phyloP scores from a whole-genome alignment of 2,113 vertebrate genomes.

The Mus pahari region DNA sequence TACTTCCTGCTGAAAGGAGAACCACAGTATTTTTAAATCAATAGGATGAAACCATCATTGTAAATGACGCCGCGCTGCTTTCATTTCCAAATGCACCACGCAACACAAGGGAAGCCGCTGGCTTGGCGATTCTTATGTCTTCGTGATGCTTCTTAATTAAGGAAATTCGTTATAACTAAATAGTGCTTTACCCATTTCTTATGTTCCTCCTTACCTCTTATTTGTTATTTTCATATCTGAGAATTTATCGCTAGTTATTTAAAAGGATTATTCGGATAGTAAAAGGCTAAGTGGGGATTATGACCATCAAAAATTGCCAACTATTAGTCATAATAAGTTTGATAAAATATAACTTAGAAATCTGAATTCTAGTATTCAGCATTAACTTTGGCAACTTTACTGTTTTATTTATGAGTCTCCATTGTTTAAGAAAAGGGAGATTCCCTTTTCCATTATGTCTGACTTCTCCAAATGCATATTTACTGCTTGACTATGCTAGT shows the following conservation, averaged over 20 bases:
- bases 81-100: constrained; percentile 49
- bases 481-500: constrained; percentile 71
- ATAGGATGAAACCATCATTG: constrained; percentile 78
- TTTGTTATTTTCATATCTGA: constrained; percentile 71
- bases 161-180: constrained; percentile 62
- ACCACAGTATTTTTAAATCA: constrained; percentile 85
- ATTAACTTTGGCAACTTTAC: constrained; percentile 80
- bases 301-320: constrained; percentile 72
- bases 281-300: constrained; percentile 71
- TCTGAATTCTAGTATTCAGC: constrained; percentile 76
- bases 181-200: constrained; percentile 52
- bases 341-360: constrained; percentile 78
- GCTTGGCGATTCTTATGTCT: constrained; percentile 56
- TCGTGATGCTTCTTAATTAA: constrained; percentile 58
- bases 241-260: constrained; percentile 45
- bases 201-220: constrained; percentile 37
- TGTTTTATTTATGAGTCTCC: constrained; percentile 67
- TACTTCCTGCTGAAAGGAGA: constrained; percentile 85
- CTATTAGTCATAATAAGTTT: constrained; percentile 80
- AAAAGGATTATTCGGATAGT: constrained; percentile 80
- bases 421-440: constrained; percentile 56
- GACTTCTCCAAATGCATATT: constrained; percentile 52
- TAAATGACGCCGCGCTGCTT: constrained; percentile 66
- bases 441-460: constrained; percentile 70
- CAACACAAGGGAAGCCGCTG: not conserved